Conservation (phyloP, 1,140 invertebrate genomes). For the Phocides pigmalion region DNA sequence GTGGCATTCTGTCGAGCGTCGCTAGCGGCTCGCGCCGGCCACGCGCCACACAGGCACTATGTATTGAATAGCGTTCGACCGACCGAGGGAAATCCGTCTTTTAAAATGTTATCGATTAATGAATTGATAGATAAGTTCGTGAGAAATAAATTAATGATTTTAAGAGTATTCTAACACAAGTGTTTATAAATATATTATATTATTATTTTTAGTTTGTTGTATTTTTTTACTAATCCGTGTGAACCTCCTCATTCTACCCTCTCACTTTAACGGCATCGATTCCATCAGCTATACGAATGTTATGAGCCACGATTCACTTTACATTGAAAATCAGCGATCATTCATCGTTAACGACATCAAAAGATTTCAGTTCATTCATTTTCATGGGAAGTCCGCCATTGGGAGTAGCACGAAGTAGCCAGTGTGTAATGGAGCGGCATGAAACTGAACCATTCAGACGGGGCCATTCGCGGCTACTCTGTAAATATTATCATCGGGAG, state of each 20-base stretch:
- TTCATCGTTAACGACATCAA: slow-evolving; percentile 5
- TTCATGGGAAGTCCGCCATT: slow-evolving; percentile 24
- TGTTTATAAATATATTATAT: slow-evolving; percentile 84
- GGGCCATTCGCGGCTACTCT: slow-evolving; percentile 36
- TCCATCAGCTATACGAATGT: slow-evolving; percentile 72
- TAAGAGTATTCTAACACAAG: slow-evolving; percentile 84
- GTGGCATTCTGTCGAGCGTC: slow-evolving; percentile 41
- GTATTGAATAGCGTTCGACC: slow-evolving; percentile 43
- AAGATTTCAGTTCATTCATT: slow-evolving; percentile 15
- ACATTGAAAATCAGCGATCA: background rate
- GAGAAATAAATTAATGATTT: slow-evolving; percentile 82
- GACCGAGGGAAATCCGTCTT: slow-evolving; percentile 70
- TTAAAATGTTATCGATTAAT: slow-evolving; percentile 76
- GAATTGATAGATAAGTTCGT: slow-evolving; percentile 80
- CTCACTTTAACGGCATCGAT: slow-evolving; percentile 43
- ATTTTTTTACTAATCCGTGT: slow-evolving; percentile 73
- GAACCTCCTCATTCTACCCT: slow-evolving; percentile 47
- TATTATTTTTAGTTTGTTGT: slow-evolving; percentile 80
- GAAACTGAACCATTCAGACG: slow-evolving; percentile 26
- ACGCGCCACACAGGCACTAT: slow-evolving; percentile 21
- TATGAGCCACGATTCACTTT: slow-evolving; percentile 9
- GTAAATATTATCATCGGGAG: slow-evolving; percentile 54
- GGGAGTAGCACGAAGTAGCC: slow-evolving; percentile 5
- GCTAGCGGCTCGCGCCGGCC: slow-evolving; percentile 15
- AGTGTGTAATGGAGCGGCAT: slow-evolving; percentile 11